Conservation (phyloP, 2,113 vertebrate genomes). For the Neoarius graeffei region DNA sequence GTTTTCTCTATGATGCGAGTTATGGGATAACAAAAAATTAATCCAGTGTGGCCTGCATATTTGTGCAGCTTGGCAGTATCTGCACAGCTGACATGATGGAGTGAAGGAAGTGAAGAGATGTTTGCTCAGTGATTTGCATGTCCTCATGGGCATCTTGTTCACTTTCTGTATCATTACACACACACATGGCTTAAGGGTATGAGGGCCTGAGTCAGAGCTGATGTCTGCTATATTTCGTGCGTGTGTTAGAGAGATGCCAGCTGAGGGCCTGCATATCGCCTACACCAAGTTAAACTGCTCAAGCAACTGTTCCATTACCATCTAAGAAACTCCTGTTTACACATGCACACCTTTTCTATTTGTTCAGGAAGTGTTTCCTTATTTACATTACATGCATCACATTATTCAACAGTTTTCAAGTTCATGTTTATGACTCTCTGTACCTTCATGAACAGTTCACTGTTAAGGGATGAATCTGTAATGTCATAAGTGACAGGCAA, state of each 20-base stretch:
- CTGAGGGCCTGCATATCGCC: not conserved
- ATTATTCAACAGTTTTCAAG: not conserved
- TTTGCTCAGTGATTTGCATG: conserved; percentile 9
- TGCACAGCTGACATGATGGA: conserved; percentile 22
- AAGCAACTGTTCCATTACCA: not conserved
- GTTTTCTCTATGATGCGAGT: not conserved
- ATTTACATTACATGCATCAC: not conserved
- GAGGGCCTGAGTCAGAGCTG: conserved; percentile 25
- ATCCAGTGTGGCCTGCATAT: not conserved
- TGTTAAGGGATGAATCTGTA: not conserved
- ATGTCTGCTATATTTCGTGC: not conserved
- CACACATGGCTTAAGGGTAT: not conserved
- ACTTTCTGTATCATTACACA: not conserved
- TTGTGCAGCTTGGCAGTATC: conserved; percentile 14
- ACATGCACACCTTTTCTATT: conserved; percentile 6
- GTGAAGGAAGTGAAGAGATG: conserved; percentile 1
- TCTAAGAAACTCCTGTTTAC: not conserved
- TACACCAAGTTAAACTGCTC: not conserved
- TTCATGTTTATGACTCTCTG: not conserved
- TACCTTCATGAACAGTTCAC: not conserved
- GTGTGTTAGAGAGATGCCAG: conserved; percentile 1
- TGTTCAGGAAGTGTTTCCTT: not conserved
- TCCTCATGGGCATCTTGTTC: conserved; percentile 6
- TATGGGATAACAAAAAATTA: not conserved
- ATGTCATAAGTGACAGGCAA: not conserved